Percentiles rank a stretch among this genome's conserved stretches.
phyloP scores from a whole-genome alignment of 2,797 vertebrate species.

The Spondyliosoma cantharus region DNA sequence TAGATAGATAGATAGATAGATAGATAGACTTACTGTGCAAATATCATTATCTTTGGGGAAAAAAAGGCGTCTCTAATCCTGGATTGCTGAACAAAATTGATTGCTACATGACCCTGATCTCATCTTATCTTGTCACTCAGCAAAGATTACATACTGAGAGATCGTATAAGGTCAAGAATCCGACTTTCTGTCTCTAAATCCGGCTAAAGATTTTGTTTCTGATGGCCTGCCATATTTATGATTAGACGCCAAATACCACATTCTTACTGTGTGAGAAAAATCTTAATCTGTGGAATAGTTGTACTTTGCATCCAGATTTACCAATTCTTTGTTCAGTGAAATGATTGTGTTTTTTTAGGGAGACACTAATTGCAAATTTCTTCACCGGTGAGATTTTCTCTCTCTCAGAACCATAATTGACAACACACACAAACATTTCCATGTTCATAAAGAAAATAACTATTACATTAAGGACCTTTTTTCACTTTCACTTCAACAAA shows the following conservation, averaged over 20 bases:
- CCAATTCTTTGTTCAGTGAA: neutral
- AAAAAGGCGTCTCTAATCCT: too few relatives aligned
- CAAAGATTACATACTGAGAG: neutral
- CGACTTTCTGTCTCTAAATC: constrained; percentile 14
- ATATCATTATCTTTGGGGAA: too few relatives aligned
- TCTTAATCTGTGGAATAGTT: neutral
- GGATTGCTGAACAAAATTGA: neutral
- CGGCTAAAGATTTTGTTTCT: constrained; percentile 8
- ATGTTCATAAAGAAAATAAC: too few relatives aligned
- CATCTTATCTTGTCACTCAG: neutral
- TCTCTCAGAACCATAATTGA: too few relatives aligned
- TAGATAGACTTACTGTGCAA: neutral
- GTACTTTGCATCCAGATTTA: neutral
- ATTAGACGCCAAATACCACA: constrained; percentile 34
- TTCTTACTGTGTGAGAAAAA: neutral
- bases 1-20: constrained; percentile 14
- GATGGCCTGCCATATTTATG: constrained; percentile 21
- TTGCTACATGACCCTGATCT: neutral
- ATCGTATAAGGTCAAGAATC: neutral
- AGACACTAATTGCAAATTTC: too few relatives aligned
- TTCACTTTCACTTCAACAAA: too few relatives aligned
- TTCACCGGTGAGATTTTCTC: too few relatives aligned
- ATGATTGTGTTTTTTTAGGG: neutral
- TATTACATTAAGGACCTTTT: too few relatives aligned
- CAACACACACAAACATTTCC: too few relatives aligned